A percentile compares a stretch with the other conserved stretches of the same genome.
Evolutionary conservation across 2,888 invertebrate species (phyloP).

Genomic region (Copidosoma aretas): DNA sequence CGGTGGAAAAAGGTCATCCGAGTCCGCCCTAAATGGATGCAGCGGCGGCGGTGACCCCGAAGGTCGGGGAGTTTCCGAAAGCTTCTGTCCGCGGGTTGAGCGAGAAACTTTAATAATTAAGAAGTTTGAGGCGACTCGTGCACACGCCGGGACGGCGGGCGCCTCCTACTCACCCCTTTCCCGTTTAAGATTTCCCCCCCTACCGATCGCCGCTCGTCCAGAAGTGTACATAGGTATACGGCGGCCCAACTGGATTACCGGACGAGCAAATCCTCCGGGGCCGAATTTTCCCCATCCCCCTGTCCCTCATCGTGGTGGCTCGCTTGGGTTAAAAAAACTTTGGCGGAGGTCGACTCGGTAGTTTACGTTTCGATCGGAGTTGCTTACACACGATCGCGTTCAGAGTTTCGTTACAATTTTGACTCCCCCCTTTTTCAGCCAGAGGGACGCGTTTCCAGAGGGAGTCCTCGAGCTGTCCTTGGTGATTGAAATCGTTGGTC

Average conservation of each 20-base stretch:
- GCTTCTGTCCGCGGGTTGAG: constrained; percentile 14
- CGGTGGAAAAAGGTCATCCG: constrained; percentile 24
- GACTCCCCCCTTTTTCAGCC: too few species aligned
- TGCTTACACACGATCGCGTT: too few species aligned
- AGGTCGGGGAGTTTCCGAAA: constrained; percentile 26
- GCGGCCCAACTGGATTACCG: constrained; percentile 26
- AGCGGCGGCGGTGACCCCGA: background rate
- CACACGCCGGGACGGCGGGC: constrained; percentile 1
- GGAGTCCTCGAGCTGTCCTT: too few species aligned
- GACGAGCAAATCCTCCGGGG: constrained; percentile 29
- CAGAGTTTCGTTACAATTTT: too few species aligned
- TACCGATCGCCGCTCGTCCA: background rate
- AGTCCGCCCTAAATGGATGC: too few species aligned
- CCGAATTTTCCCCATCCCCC: constrained; percentile 6
- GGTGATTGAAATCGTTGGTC: too few species aligned
- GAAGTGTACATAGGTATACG: constrained; percentile 10
- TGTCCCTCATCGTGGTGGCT: too few species aligned
- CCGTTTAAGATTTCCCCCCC: background rate
- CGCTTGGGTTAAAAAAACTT: too few species aligned
- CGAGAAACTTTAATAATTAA: constrained; percentile 38
- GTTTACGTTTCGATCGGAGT: too few species aligned
- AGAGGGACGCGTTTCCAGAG: too few species aligned
- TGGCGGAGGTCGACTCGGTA: too few species aligned
- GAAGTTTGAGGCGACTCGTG: constrained; percentile 34
- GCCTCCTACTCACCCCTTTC: background rate